Percentiles rank a stretch among this genome's conserved stretches.
These are phyloP conservation scores for Muscidifurax raptorellus DNA, from an alignment of 1,140 invertebrate genomes.

Conservation along the genomic window DNA sequence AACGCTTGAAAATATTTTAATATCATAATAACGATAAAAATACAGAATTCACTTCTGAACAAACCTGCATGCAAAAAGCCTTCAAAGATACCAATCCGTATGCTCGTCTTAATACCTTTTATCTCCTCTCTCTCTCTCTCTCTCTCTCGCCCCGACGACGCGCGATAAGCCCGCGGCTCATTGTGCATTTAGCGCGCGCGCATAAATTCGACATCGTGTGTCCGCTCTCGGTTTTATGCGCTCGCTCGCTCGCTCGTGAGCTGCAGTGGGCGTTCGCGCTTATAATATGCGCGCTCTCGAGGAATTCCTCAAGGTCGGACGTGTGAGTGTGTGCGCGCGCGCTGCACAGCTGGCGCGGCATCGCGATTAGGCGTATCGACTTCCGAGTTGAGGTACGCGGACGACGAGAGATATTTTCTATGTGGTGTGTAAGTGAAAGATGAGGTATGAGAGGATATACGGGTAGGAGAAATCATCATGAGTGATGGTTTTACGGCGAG, in stretches of 20 bases:
- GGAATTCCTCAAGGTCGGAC: slow-evolving; percentile 38
- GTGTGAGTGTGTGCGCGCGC: neutral
- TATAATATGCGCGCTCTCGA: neutral
- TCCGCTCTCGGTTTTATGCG: neutral
- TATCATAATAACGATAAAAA: no score
- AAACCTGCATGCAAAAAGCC: neutral
- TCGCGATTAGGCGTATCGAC: slow-evolving; percentile 12
- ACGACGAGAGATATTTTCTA: no score
- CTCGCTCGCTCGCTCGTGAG: neutral
- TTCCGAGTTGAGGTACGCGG: slow-evolving; percentile 5
- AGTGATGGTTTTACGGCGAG: neutral
- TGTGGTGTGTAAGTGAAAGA: neutral
- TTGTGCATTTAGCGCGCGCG: slow-evolving; percentile 25
- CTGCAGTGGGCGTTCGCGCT: slow-evolving; percentile 14
- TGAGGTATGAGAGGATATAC: neutral
- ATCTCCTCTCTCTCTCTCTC: neutral
- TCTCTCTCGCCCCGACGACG: neutral
- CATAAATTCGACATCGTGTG: slow-evolving; percentile 18
- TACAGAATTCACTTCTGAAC: neutral
- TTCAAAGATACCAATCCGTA: no score
- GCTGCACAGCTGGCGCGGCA: neutral
- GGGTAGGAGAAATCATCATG: no score
- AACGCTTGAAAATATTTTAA: neutral
- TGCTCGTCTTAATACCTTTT: neutral
- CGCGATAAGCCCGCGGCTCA: neutral